These are phyloP conservation scores for Desmophyllum pertusum DNA, from an alignment of 92 coral and sea anemone genomes.

Conservation along the genomic window DNA sequence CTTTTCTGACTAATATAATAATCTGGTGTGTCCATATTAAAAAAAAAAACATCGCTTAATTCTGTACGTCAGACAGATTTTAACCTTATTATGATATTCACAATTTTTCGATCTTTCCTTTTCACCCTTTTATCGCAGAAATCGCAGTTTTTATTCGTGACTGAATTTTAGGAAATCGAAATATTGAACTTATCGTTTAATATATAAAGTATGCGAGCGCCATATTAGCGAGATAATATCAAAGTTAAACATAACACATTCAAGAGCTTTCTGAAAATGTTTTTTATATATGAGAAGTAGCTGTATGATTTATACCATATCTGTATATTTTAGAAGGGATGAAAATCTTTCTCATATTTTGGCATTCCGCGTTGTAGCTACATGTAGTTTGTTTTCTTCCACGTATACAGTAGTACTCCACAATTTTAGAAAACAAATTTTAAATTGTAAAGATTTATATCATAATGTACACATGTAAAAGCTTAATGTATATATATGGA, in stretches of 20 bases:
- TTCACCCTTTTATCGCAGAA: slow-evolving; percentile 7
- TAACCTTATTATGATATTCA: neutral
- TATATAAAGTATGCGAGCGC: neutral
- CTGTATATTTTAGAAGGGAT: neutral
- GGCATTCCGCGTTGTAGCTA: neutral
- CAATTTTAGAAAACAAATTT: slow-evolving; percentile 9
- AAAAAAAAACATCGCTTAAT: neutral
- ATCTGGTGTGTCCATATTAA: no score
- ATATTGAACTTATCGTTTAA: neutral
- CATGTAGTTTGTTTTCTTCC: neutral
- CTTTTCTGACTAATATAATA: neutral
- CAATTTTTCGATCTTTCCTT: neutral
- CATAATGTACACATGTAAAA: neutral
- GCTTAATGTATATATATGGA: neutral
- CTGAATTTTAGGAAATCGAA: slow-evolving; percentile 1
- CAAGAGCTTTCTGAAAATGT: neutral
- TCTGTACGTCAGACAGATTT: neutral
- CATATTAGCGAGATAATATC: neutral
- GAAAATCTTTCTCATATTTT: neutral
- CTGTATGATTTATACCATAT: neutral
- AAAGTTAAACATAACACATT: neutral
- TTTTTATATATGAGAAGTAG: neutral
- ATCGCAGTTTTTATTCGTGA: slow-evolving; percentile 16
- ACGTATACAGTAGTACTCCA: neutral
- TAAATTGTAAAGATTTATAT: slow-evolving; percentile 18